Percentiles rank a stretch among this genome's conserved stretches.
Conservation (phyloP, 2,113 vertebrate species). For the Cromileptes altivelis region DNA sequence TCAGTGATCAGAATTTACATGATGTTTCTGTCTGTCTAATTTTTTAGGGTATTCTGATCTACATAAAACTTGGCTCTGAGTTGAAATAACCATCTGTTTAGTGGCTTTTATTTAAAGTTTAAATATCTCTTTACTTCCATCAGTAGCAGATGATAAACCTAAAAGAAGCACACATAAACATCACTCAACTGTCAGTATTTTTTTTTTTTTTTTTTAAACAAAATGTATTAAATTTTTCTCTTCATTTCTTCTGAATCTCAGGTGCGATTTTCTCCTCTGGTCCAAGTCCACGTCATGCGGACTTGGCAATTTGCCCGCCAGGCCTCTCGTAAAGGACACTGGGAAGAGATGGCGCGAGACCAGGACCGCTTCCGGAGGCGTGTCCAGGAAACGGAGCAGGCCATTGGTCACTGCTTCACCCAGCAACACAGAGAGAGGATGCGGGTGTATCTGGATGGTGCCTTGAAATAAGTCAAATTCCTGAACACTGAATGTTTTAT, state of each 20-base stretch:
- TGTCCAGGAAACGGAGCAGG: constrained; percentile 80
- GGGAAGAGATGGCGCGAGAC: constrained; percentile 91
- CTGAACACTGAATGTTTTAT: constrained; percentile 50
- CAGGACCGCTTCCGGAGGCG: constrained; percentile 87
- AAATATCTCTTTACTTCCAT: neutral
- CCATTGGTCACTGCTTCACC: constrained; percentile 84
- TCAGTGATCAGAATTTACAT: neutral
- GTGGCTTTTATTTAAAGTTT: neutral
- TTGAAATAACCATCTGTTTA: neutral
- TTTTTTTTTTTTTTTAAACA: too few species aligned
- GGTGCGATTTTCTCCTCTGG: constrained; percentile 88
- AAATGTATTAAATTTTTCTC: neutral
- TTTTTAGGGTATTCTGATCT: neutral
- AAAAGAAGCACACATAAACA: neutral
- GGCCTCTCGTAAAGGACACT: constrained; percentile 87
- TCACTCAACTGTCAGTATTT: neutral
- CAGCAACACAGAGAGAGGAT: constrained; percentile 80
- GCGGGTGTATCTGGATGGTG: constrained; percentile 54
- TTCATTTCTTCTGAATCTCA: constrained; percentile 54
- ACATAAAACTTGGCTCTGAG: neutral
- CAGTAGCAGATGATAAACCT: neutral
- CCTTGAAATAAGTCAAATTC: constrained; percentile 33
- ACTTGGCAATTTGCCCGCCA: constrained; percentile 88
- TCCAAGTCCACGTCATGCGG: constrained; percentile 87
- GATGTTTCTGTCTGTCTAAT: neutral